phyloP scores from a whole-genome alignment of 2,797 vertebrate species.

The Myotis pilosus region DNA sequence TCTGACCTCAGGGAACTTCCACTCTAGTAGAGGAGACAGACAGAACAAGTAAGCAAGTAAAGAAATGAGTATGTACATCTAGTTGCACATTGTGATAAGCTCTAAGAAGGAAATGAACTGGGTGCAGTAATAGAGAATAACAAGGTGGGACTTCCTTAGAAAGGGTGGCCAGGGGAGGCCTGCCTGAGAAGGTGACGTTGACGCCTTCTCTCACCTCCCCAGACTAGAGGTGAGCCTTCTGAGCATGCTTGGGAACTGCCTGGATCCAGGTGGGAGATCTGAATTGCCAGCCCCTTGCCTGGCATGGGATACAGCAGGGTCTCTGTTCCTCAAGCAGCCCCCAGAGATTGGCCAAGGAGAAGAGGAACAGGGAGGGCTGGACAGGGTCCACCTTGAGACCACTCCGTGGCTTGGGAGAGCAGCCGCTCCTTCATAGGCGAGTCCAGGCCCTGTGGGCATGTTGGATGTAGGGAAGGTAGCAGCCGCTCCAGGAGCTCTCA shows the following conservation, averaged over 20 bases:
- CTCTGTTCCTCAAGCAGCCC: not conserved
- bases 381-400: not conserved
- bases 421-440: not conserved
- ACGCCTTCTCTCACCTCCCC: not conserved
- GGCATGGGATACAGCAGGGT: not conserved
- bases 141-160: constrained; percentile 49
- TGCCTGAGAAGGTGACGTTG: not conserved
- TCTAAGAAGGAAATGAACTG: constrained; percentile 41
- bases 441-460: not conserved
- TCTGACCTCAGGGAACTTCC: constrained; percentile 54
- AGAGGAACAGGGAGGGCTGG: not conserved
- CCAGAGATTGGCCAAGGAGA: not conserved
- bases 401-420: not conserved
- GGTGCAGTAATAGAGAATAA: not conserved
- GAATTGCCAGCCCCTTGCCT: not conserved
- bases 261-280: not conserved
- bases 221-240: not conserved
- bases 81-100: not conserved
- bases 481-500: not conserved
- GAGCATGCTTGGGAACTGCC: not conserved
- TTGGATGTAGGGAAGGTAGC: not conserved
- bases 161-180: not conserved
- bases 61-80: constrained; percentile 18
- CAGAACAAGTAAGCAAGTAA: constrained; percentile 10
- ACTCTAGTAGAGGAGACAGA: constrained; percentile 19